A percentile compares a stretch with the other conserved stretches of the same genome.
phyloP scores from a whole-genome alignment of 2,888 invertebrate genomes.

The Eulithis testata region DNA sequence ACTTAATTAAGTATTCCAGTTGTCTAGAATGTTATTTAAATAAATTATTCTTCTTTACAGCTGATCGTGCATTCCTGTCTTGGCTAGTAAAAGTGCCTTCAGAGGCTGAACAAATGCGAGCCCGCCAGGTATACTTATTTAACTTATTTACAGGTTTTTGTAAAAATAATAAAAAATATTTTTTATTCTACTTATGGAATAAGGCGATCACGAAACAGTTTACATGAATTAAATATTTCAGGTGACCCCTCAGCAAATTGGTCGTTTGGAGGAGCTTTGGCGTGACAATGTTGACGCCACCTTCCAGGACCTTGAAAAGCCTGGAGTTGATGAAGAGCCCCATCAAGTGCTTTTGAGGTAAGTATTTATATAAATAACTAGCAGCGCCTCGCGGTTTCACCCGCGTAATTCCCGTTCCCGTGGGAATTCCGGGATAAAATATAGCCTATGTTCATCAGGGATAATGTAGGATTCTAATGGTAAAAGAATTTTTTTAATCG shows the following conservation, averaged over 20 bases:
- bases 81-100: constrained; percentile 99
- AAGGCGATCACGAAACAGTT: background rate
- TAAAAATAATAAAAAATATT: too few relatives aligned
- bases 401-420: too few relatives aligned
- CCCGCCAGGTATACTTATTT: constrained; percentile 88
- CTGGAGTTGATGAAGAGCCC: constrained; percentile 99
- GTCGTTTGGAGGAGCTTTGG: constrained; percentile 99
- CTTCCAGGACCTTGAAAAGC: constrained; percentile 98
- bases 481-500: too few relatives aligned
- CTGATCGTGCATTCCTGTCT: constrained; percentile 97
- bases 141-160: too few relatives aligned
- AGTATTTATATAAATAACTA: background rate
- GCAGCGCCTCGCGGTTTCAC: too few relatives aligned
- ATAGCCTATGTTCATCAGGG: too few relatives aligned
- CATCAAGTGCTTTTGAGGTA: constrained; percentile 90
- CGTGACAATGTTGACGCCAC: constrained; percentile 99
- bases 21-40: too few relatives aligned
- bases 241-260: constrained; percentile 98
- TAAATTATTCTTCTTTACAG: constrained; percentile 55
- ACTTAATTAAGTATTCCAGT: too few relatives aligned
- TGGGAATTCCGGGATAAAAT: too few relatives aligned
- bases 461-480: too few relatives aligned
- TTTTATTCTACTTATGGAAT: too few relatives aligned
- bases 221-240: constrained; percentile 40
- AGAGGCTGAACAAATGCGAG: constrained; percentile 97